A percentile compares a stretch with the other conserved stretches of the same genome.
These are phyloP conservation scores for Perccottus glenii DNA, from an alignment of 2,113 vertebrate species.

Conservation along the genomic window DNA sequence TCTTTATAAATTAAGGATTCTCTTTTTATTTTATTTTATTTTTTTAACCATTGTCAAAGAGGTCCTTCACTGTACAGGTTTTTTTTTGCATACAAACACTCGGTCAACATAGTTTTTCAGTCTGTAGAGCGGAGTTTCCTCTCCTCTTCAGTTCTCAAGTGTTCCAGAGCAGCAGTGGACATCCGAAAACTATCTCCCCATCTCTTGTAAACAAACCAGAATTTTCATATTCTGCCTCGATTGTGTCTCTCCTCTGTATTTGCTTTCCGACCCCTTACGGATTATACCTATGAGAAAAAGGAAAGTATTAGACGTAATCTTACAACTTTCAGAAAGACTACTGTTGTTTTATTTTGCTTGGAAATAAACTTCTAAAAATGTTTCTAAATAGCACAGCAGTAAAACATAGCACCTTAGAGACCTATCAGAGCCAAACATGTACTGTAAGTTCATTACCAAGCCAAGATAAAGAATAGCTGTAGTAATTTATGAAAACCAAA, in stretches of 20 bases:
- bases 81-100: constrained; percentile 73
- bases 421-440: constrained; percentile 54
- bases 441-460: constrained; percentile 21
- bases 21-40: constrained; percentile 32
- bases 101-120: constrained; percentile 60
- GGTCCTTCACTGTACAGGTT: constrained; percentile 72
- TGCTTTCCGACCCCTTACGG: constrained; percentile 45
- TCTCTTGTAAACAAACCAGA: constrained; percentile 98
- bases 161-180: constrained; percentile 94
- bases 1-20: constrained; percentile 44
- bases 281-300: constrained; percentile 76
- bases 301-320: constrained; percentile 2
- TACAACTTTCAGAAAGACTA: not conserved
- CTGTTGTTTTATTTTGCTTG: constrained; percentile 39
- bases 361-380: constrained; percentile 26
- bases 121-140: constrained; percentile 57
- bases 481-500: constrained; percentile 46
- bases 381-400: constrained; percentile 31
- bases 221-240: constrained; percentile 78
- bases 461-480: constrained; percentile 51
- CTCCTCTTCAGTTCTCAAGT: constrained; percentile 85
- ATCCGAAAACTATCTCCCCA: constrained; percentile 85
- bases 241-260: constrained; percentile 64
- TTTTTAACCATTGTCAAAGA: constrained; percentile 37
- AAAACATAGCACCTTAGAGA: constrained; percentile 59